A percentile compares a stretch with the other conserved stretches of the same genome.
Conservation (phyloP, 2,797 vertebrate species). For the Gobionotothen gibberifrons region DNA sequence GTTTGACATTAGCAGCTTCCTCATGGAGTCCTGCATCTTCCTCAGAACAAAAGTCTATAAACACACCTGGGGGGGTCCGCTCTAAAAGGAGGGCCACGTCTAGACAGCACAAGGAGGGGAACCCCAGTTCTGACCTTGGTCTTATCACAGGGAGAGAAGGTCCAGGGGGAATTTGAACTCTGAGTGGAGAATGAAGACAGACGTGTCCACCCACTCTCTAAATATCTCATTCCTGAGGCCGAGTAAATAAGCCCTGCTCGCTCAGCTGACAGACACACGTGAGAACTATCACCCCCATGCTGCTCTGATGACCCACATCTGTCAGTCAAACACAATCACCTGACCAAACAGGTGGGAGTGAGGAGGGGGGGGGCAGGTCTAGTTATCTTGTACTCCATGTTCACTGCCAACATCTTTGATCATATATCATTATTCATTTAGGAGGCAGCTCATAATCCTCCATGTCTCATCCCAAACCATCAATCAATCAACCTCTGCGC, state of each 20-base stretch:
- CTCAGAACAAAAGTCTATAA: slow-evolving; percentile 56
- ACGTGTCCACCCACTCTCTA: slow-evolving; percentile 56
- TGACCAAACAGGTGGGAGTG: slow-evolving; percentile 79
- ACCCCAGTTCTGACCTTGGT: slow-evolving; percentile 34
- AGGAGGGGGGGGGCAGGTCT: slow-evolving; percentile 11
- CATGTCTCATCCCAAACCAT: neutral
- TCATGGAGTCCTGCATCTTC: slow-evolving; percentile 15
- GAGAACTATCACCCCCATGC: slow-evolving; percentile 74
- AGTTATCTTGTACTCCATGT: slow-evolving; percentile 2
- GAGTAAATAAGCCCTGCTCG: slow-evolving; percentile 59
- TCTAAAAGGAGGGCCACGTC: slow-evolving; percentile 28
- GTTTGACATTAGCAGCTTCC: slow-evolving; percentile 41
- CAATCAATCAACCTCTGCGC: slow-evolving; percentile 3
- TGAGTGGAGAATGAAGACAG: slow-evolving; percentile 25
- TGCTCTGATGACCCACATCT: slow-evolving; percentile 71
- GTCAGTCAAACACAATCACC: slow-evolving; percentile 80
- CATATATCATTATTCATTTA: neutral
- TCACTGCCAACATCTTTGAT: slow-evolving; percentile 1
- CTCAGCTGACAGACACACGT: slow-evolving; percentile 72
- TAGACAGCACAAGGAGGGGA: slow-evolving; percentile 33
- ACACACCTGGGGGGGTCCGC: slow-evolving; percentile 28
- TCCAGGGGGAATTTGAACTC: slow-evolving; percentile 26
- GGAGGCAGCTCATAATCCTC: slow-evolving; percentile 13
- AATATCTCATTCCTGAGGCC: slow-evolving; percentile 61
- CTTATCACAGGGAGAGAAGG: slow-evolving; percentile 33